Percentiles rank a stretch among this genome's conserved stretches.
Evolutionary conservation across 2,888 invertebrate species (phyloP).

Genomic region (Tanytarsus gracilentus): DNA sequence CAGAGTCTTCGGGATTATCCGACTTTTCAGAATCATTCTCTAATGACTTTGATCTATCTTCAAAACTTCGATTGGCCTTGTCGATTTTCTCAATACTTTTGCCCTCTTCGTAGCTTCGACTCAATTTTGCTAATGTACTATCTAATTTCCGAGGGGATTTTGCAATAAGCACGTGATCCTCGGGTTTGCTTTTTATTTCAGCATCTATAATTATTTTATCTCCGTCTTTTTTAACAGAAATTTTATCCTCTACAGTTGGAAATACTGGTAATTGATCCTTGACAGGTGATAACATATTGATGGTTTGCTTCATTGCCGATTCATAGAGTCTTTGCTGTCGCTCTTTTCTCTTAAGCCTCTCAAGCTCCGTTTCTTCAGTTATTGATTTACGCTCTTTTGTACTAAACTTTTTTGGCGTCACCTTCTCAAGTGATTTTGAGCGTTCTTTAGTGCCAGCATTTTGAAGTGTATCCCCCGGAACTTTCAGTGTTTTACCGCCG

Average conservation of each 20-base stretch:
- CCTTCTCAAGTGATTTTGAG: slow-evolving; percentile 58
- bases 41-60: slow-evolving; percentile 54
- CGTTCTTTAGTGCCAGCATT: slow-evolving; percentile 57
- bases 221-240: slow-evolving; percentile 61
- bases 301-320: slow-evolving; percentile 65
- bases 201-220: slow-evolving; percentile 61
- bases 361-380: slow-evolving; percentile 65
- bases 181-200: slow-evolving; percentile 63
- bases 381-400: slow-evolving; percentile 50
- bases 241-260: slow-evolving; percentile 64
- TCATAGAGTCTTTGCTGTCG: slow-evolving; percentile 67
- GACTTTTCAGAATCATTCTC: slow-evolving; percentile 48
- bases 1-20: slow-evolving; percentile 41
- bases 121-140: slow-evolving; percentile 50
- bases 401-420: slow-evolving; percentile 49
- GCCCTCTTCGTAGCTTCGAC: slow-evolving; percentile 54
- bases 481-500: slow-evolving; percentile 45
- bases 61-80: slow-evolving; percentile 55
- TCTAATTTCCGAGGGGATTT: slow-evolving; percentile 65
- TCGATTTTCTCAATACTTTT: slow-evolving; percentile 47
- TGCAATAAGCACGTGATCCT: slow-evolving; percentile 66
- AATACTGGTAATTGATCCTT: slow-evolving; percentile 62
- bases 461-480: slow-evolving; percentile 47
- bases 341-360: slow-evolving; percentile 62
- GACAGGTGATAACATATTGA: slow-evolving; percentile 63